Evolutionary conservation across 2,113 vertebrate species (phyloP), one percentile per base, ranked within the genome.

Genomic region (Varanus komodoensis): DNA sequence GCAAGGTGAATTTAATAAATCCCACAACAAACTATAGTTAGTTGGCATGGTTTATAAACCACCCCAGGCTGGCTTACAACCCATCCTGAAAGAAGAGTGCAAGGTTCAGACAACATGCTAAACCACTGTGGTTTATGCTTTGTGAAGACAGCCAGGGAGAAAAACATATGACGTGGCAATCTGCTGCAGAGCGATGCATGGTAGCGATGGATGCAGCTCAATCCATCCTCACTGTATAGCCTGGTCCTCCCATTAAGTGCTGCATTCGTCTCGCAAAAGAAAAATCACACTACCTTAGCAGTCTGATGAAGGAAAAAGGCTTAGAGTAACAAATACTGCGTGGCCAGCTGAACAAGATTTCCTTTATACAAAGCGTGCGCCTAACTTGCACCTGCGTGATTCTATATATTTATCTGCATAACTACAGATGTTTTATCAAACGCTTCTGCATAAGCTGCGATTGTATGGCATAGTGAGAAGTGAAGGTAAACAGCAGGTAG

Each of bases 351-450:
- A 64, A 50, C 78, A 89, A 54, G 71, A 3, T 52, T 69, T 38
- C 5, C 2, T 79, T 64, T 52, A 8, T n/a, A 14, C 0, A 4
- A 27, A 12, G 0, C 1, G 0, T 67, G 75, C 15, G 50, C 82
- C 86, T 64, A 8, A 0, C 14, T 57, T 61, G 57, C 54, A 82
- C 29, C 32, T 23, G 34, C 32, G 54, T 23, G n/a, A 82, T 61
- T 54, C 14, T 80, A 80, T 79, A 48, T 50, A 54, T 50, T 27
- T 81, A 27, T 54, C 50, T 81, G 15, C 32, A 57, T n/a, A 81
- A 81, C 29, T 32, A 29, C 32, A 17, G 50, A 54, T 32, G n/a
- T 54, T 11, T n/a, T 54, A 54, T n/a, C 50, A n/a, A 81, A 54
- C 7, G 54, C 52, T 27, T 54, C 50, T 81, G 15, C 29, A 54